phyloP scores from a whole-genome alignment of 2,797 vertebrate species.

The Chaetophractus vellerosus region DNA sequence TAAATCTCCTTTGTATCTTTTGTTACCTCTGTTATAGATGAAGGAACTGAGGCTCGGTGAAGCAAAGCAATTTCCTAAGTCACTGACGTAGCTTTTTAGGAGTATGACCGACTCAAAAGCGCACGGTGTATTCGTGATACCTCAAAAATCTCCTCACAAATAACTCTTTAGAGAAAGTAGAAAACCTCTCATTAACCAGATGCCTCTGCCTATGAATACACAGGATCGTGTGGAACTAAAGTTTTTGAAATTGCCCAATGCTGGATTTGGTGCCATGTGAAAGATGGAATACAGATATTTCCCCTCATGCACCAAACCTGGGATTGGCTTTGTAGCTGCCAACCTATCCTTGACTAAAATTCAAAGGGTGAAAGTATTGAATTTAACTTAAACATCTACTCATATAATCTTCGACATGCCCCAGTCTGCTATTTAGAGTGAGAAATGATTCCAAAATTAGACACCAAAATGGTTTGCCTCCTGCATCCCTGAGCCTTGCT shows the following conservation, averaged over 20 bases:
- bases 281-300: neutral
- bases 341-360: neutral
- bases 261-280: neutral
- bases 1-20: neutral
- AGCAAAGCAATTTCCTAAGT: neutral
- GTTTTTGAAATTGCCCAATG: neutral
- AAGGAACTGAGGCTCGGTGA: neutral
- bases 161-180: neutral
- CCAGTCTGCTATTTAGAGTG: neutral
- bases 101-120: neutral
- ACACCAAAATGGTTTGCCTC: neutral
- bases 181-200: neutral
- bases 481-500: neutral
- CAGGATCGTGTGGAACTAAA: neutral
- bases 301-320: neutral
- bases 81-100: no score
- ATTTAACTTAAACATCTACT: conserved; percentile 10
- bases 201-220: neutral
- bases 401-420: neutral
- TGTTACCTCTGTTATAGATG: neutral
- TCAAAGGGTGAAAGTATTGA: neutral
- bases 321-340: neutral
- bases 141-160: neutral
- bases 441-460: conserved; percentile 3
- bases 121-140: neutral